These are phyloP conservation scores for Kryptopterus vitreolus DNA, from an alignment of 2,797 vertebrate genomes.

Conservation along the genomic window DNA sequence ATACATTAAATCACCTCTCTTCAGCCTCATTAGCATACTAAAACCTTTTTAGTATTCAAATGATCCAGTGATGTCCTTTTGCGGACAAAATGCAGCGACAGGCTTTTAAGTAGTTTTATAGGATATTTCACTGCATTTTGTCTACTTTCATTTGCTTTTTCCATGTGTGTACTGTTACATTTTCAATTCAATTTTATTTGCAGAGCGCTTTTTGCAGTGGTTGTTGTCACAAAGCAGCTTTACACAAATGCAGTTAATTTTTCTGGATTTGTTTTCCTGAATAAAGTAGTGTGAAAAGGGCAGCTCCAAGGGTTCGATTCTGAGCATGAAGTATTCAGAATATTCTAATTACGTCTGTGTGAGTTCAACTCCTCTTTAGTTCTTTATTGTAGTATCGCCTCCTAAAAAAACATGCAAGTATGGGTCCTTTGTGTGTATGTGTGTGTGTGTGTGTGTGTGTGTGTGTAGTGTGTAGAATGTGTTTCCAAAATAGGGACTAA, in stretches of 20 bases:
- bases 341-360: not conserved
- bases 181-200: too few species aligned
- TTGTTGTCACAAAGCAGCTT: too few species aligned
- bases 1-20: not conserved
- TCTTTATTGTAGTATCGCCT: not conserved
- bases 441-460: not conserved
- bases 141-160: too few species aligned
- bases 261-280: not conserved
- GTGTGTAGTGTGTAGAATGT: not conserved
- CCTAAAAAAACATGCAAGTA: not conserved
- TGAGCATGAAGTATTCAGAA: not conserved
- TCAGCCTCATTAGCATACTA: not conserved
- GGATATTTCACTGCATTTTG: too few species aligned
- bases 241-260: too few species aligned
- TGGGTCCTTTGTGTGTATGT: not conserved
- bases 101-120: too few species aligned
- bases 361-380: not conserved
- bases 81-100: too few species aligned
- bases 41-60: too few species aligned
- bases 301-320: not conserved
- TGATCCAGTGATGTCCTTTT: too few species aligned
- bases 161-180: too few species aligned
- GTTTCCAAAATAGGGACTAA: not conserved
- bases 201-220: too few species aligned
- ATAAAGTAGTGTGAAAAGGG: not conserved